Conservation (phyloP, 2,797 vertebrate species). For the Anas flavirostris region DNA sequence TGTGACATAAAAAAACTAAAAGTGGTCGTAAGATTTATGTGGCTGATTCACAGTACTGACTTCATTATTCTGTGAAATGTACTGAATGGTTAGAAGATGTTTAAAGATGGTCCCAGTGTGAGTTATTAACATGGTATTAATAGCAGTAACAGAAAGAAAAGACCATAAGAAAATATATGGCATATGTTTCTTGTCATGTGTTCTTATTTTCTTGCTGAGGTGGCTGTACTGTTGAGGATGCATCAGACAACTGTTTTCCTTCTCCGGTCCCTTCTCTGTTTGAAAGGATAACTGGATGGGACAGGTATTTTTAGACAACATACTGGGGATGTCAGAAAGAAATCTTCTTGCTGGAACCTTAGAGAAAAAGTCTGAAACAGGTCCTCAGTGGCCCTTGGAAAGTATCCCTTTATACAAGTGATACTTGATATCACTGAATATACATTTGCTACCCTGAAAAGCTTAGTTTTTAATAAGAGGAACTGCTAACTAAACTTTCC, state of each 20-base stretch:
- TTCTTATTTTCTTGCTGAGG: background rate
- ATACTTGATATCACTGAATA: background rate
- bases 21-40: background rate
- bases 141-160: slow-evolving; percentile 3
- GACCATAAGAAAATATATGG: background rate
- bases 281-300: slow-evolving; percentile 6
- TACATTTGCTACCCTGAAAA: background rate
- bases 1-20: slow-evolving; percentile 9
- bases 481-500: background rate
- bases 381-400: background rate
- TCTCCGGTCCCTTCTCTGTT: background rate
- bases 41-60: background rate
- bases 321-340: background rate
- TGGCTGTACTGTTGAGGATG: background rate
- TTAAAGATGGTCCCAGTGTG: background rate
- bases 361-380: background rate
- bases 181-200: background rate
- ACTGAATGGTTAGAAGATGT: slow-evolving; percentile 24
- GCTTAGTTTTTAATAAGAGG: background rate
- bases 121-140: background rate
- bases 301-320: slow-evolving; percentile 27
- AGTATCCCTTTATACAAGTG: background rate
- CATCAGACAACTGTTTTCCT: slow-evolving; percentile 9
- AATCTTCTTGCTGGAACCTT: background rate
- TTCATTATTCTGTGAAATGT: background rate